Evolutionary conservation across 2,888 invertebrate species (phyloP).

Genomic region (Saturnia pavonia): DNA sequence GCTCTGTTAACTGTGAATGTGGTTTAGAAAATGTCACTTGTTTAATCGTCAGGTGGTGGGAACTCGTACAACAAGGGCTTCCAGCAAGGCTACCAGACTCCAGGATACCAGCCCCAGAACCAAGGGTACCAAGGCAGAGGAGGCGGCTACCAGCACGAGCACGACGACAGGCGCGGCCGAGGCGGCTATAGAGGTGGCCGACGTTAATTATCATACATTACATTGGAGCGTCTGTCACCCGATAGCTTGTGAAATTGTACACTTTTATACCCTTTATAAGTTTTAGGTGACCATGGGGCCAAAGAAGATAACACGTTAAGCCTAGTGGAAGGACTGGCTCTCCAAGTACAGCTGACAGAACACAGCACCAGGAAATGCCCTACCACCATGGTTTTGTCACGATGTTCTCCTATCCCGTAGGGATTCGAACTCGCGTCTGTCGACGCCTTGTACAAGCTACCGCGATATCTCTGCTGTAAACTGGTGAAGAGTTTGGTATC

Average conservation of each 20-base stretch:
- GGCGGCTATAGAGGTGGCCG: constrained; percentile 61
- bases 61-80: constrained; percentile 39
- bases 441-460: too few relatives aligned
- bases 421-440: too few relatives aligned
- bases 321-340: too few relatives aligned
- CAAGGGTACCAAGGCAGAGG: constrained; percentile 38
- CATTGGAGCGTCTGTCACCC: background rate
- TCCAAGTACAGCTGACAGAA: too few relatives aligned
- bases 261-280: background rate
- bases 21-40: background rate
- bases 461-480: too few relatives aligned
- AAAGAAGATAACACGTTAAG: too few relatives aligned
- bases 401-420: too few relatives aligned
- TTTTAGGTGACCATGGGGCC: too few relatives aligned
- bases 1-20: background rate
- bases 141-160: constrained; percentile 67
- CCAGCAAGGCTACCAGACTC: constrained; percentile 36
- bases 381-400: too few relatives aligned
- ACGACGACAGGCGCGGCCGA: constrained; percentile 64
- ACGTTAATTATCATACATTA: constrained; percentile 29
- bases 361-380: too few relatives aligned
- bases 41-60: constrained; percentile 24
- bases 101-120: constrained; percentile 32
- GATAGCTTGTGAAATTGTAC: background rate
- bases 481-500: too few relatives aligned